phyloP scores from a whole-genome alignment of 2,797 vertebrate genomes.

The Huso huso region DNA sequence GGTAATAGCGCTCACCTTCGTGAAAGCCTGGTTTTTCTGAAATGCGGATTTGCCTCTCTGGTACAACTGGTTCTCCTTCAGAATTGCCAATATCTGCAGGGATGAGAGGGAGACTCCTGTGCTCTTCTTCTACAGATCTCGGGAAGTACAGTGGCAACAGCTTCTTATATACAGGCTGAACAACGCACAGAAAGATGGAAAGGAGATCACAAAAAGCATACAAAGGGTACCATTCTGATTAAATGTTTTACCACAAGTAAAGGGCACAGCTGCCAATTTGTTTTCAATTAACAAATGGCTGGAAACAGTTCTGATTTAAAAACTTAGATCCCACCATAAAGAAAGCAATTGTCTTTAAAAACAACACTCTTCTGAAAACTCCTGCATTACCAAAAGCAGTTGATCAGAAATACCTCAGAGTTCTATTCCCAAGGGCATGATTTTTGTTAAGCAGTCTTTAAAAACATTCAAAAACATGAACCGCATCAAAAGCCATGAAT shows the following conservation, averaged over 20 bases:
- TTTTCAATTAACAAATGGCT: no score
- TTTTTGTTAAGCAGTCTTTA: background rate
- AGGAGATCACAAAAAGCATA: background rate
- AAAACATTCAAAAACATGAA: conserved; percentile 13
- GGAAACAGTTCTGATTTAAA: no score
- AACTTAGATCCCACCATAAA: no score
- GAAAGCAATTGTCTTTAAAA: no score
- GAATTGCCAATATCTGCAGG: conserved; percentile 91
- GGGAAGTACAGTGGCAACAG: conserved; percentile 89
- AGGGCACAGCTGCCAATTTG: no score
- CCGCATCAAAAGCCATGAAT: conserved; percentile 9
- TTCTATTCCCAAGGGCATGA: no score
- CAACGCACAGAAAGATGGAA: conserved; percentile 24
- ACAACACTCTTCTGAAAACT: background rate
- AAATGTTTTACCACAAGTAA: no score
- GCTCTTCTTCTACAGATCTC: conserved; percentile 79
- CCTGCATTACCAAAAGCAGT: conserved; percentile 2
- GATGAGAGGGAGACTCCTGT: conserved; percentile 62
- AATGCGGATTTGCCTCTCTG: conserved; percentile 91
- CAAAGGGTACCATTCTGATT: background rate
- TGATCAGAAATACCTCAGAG: background rate
- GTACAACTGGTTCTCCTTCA: conserved; percentile 89
- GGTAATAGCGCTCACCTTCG: conserved; percentile 60
- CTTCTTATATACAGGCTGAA: conserved; percentile 75
- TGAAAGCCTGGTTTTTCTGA: conserved; percentile 81